Percentiles rank a stretch among this genome's conserved stretches.
Conservation (phyloP, 2,113 vertebrate genomes). For the Felis chaus region DNA sequence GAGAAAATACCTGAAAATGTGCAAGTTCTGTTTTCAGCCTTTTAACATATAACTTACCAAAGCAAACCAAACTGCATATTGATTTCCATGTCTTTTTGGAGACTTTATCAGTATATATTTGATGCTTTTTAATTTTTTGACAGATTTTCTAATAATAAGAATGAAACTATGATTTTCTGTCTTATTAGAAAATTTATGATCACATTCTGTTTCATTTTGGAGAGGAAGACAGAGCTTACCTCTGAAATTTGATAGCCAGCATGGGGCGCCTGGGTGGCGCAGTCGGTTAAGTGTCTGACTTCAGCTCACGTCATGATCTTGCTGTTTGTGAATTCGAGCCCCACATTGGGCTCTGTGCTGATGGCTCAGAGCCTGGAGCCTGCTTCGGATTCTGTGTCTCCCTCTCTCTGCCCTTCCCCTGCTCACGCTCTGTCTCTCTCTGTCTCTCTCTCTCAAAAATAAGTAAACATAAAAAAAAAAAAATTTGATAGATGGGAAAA, state of each 20-base stretch:
- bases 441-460: no score
- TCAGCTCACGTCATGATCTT: no score
- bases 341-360: no score
- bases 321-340: no score
- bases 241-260: constrained; percentile 38
- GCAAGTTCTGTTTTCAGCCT: constrained; percentile 26
- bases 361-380: no score
- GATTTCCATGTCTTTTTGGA: constrained; percentile 21
- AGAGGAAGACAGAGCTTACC: constrained; percentile 37
- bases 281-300: no score
- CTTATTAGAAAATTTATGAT: constrained; percentile 16
- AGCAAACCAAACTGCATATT: constrained; percentile 11
- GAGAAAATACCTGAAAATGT: neutral
- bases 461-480: no score
- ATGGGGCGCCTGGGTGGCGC: no score
- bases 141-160: constrained; percentile 24
- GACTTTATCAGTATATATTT: constrained; percentile 23
- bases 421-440: no score
- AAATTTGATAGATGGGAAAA: neutral
- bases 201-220: neutral
- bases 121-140: constrained; percentile 45
- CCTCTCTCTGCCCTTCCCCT: no score
- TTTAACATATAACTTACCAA: constrained; percentile 13
- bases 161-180: neutral
- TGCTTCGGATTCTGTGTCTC: no score